Evolutionary conservation across 2,888 invertebrate species (phyloP), one percentile per base, ranked within the genome.

Genomic region (Tenthredo notha): DNA sequence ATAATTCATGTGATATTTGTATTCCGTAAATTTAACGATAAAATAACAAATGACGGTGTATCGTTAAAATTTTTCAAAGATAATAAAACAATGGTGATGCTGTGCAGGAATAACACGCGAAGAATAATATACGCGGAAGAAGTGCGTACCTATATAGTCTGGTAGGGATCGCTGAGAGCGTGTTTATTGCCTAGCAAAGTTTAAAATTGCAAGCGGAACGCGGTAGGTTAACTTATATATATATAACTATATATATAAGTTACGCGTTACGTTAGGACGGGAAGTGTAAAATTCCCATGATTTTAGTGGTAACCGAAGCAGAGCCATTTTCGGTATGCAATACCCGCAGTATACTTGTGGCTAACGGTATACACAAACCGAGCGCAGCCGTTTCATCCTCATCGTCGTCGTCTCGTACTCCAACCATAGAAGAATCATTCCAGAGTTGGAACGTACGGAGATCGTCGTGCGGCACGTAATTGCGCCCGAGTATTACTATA

Each of bases 111-210:
- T 25, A 40, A 2, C 33, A 61, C 18, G 25, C n/a, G 12, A 2
- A 80, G 40, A n/a, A 58, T 80, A 80, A 84, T 75, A 84, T 86
- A 86, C 84, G 84, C 77, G 85, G 85, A 78, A 84, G 67, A n/a
- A 77, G 82, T 61, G 72, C 65, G 67, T 54, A 83, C 67, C 50
- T 25, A 74, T 77, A 83, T 83, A 72, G 75, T 25, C 43, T 29
- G 74, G 74, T 43, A 75, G 40, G 37, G n/a, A n/a, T 33, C 65
- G 74, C 37, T 9, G 75, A 58, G 50, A 10, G 87, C 89, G 89
- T 91, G 91, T 92, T 92, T 92, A 91, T 91, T 91, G 90, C 91
- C 86, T 91, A 92, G 89, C 89, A 89, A 90, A 92, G 92, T 92
- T 54, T 91, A 92, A 91, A 89, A 89, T 88, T 89, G 91, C 88